Conservation (phyloP, 2,113 vertebrate species). For the Zingel zingel region DNA sequence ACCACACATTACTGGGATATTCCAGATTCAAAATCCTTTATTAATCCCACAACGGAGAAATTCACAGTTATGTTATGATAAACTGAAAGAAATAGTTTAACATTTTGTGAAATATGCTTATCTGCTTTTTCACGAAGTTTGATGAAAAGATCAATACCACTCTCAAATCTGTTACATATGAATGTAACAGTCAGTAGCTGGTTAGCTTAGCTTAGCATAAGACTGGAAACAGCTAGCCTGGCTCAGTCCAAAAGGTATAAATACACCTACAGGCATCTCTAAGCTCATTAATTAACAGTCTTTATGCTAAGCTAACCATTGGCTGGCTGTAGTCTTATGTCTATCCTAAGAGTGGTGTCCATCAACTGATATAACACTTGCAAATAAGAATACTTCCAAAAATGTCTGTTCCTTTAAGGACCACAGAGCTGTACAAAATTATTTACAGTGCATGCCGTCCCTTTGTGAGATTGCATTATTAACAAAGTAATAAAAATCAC, state of each 20-base stretch:
- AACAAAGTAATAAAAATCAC: slow-evolving; percentile 9
- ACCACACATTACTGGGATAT: neutral
- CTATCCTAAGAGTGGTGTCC: neutral
- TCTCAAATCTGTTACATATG: neutral
- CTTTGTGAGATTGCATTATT: neutral
- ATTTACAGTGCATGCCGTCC: neutral
- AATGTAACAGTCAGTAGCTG: neutral
- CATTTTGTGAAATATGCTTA: neutral
- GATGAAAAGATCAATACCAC: neutral
- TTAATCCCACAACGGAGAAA: no score
- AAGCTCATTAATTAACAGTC: neutral
- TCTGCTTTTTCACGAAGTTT: no score
- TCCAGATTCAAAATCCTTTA: no score
- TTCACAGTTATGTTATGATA: neutral
- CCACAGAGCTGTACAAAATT: neutral
- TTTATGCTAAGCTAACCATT: neutral
- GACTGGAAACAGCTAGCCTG: neutral
- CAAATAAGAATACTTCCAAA: neutral
- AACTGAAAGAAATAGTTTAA: neutral
- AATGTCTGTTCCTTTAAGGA: neutral
- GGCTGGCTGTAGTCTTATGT: neutral
- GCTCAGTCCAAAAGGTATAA: neutral
- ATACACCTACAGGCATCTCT: neutral
- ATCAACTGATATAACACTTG: neutral
- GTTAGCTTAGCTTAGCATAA: neutral